Base-by-base conservation (phyloP, 37 sponge, comb jelly and placozoan species). In the Haliclona indistincta region DNA sequence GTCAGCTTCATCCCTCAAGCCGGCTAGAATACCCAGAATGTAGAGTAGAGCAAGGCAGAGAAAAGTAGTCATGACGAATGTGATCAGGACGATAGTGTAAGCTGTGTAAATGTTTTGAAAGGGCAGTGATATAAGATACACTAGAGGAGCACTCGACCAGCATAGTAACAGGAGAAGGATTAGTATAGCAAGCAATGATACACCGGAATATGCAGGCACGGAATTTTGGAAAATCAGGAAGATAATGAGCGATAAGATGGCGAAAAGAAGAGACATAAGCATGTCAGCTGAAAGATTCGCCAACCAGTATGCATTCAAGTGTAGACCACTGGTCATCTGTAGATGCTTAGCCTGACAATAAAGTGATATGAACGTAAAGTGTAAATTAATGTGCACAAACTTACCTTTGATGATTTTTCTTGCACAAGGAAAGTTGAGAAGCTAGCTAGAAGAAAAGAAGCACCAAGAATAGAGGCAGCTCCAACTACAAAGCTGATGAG, bases 271-370 rank as follows among this genome's bases (percentile, higher is more conserved):
- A 60, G 30, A 25, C 8, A 20, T 61, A 29, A 55, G 19, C 5
- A 61, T 1, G 23, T 74, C 75, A 41, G 41, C 56, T 17, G 43
- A 23, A 29, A 60, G 32, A n/a, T 26, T 74, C 6, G 75, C 62
- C 63, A 74, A 32, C 75, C 75, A 74, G 75, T 61, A 74, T 11
- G 62, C 38, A 3, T 68, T 63, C 19, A 81, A 40, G 41, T 82
- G 66, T 19, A 98, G 91, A 40, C 96, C 96, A 71, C 94, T 89
- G 25, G 92, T 88, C 77, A 89, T 86, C 83, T 98, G 99, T 0
- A 98, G 69, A 66, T 98, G 99, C 79, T 95, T 98, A 22, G 93
- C 87, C 89, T 95, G 83, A 6, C 40, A 56, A 34, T 28, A 29
- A 22, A 33, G 20, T 32, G 56, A 43, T 47, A 55, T 7, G 7